These are phyloP conservation scores for Clarias laeviceps DNA, from an alignment of 2,797 vertebrate genomes.

Conservation along the genomic window DNA sequence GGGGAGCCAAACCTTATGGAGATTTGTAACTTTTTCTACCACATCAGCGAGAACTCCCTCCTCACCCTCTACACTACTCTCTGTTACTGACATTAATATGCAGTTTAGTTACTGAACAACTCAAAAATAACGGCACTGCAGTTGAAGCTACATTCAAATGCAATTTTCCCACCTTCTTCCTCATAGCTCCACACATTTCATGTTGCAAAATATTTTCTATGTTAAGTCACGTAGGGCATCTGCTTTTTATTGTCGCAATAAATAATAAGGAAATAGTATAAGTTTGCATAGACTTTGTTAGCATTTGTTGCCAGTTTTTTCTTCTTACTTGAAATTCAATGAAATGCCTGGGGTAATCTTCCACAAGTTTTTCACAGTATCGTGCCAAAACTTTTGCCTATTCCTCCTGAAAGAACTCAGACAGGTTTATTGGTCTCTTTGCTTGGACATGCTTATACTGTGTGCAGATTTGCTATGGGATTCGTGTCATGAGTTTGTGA, in stretches of 20 bases:
- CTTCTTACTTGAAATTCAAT: background rate
- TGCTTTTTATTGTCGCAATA: background rate
- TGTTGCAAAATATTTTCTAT: background rate
- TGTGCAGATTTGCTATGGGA: background rate
- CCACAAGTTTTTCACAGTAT: background rate
- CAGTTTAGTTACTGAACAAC: conserved; percentile 2
- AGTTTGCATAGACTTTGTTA: too few species aligned
- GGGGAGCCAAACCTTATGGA: background rate
- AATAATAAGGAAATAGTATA: background rate
- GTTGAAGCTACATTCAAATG: background rate
- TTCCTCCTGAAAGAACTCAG: background rate
- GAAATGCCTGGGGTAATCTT: background rate
- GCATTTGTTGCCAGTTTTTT: background rate
- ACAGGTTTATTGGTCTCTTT: background rate
- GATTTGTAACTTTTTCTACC: background rate
- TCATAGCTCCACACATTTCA: background rate
- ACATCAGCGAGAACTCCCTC: background rate
- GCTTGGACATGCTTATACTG: background rate
- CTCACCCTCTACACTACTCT: background rate
- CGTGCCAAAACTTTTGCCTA: too few species aligned
- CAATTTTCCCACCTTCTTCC: background rate
- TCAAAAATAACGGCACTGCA: background rate
- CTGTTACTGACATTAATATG: background rate
- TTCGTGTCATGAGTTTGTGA: background rate
- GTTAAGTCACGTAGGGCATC: background rate